Percentiles rank a stretch among this genome's conserved stretches.
These are phyloP conservation scores for Ctena decussata DNA, from an alignment of 2,888 invertebrate genomes.

Conservation along the genomic window DNA sequence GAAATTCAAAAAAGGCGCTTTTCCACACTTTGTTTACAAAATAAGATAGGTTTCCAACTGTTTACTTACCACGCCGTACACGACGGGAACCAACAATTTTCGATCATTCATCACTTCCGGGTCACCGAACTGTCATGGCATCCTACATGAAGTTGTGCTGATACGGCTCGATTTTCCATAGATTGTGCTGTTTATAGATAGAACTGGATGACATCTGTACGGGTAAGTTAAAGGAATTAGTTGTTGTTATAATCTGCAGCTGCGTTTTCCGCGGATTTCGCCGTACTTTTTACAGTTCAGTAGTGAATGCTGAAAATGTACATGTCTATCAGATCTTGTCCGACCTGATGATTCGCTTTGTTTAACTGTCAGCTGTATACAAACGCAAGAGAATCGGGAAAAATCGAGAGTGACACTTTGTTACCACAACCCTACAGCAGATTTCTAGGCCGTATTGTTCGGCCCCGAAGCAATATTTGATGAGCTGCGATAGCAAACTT, in stretches of 20 bases:
- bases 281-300: background rate
- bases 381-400: background rate
- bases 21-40: background rate
- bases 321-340: background rate
- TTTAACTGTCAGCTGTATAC: background rate
- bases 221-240: background rate
- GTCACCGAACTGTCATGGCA: background rate
- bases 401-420: background rate
- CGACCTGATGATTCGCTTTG: background rate
- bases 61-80: background rate
- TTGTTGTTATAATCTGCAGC: background rate
- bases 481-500: background rate
- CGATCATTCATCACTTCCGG: background rate
- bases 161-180: background rate
- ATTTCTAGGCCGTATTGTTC: background rate
- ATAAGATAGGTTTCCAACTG: background rate
- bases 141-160: background rate
- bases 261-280: background rate
- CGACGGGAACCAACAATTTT: background rate
- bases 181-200: background rate
- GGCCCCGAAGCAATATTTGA: background rate
- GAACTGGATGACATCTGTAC: background rate
- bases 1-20: background rate
- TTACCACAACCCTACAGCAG: background rate
- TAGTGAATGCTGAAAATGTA: background rate